These are phyloP conservation scores for Chelmon rostratus DNA, from an alignment of 2,797 vertebrate species.

Conservation along the genomic window DNA sequence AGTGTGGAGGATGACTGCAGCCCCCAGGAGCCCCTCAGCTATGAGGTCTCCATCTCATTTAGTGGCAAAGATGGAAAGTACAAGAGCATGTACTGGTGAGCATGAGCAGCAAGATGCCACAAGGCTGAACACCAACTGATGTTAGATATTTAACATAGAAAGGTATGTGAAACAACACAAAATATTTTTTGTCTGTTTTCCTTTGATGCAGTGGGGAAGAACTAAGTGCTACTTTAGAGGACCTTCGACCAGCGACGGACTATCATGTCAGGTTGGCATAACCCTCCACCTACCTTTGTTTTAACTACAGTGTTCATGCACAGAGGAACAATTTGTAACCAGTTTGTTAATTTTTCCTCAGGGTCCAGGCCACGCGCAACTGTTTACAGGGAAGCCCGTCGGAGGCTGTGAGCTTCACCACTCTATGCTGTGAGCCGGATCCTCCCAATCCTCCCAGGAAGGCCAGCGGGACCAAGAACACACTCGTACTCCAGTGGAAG, in stretches of 20 bases:
- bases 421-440: slow-evolving; percentile 94
- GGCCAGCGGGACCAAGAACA: slow-evolving; percentile 95
- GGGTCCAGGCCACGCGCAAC: slow-evolving; percentile 92
- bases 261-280: slow-evolving; percentile 91
- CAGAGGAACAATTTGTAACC: slow-evolving; percentile 26
- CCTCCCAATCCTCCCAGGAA: slow-evolving; percentile 92
- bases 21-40: slow-evolving; percentile 86
- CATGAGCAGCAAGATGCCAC: slow-evolving; percentile 6
- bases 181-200: slow-evolving; percentile 1
- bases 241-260: slow-evolving; percentile 96
- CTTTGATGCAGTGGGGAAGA: slow-evolving; percentile 89
- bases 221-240: slow-evolving; percentile 92
- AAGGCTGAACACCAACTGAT: not conserved
- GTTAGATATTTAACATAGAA: not conserved
- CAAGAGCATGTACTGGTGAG: slow-evolving; percentile 90
- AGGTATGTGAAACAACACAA: not conserved
- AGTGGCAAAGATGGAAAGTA: slow-evolving; percentile 94
- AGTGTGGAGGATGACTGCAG: slow-evolving; percentile 71
- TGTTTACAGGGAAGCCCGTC: slow-evolving; percentile 93
- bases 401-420: slow-evolving; percentile 94
- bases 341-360: slow-evolving; percentile 66
- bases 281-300: not conserved
- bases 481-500: slow-evolving; percentile 96
- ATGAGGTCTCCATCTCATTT: slow-evolving; percentile 91
- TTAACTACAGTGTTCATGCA: slow-evolving; percentile 2